Evolutionary conservation across 2,113 vertebrate species (phyloP).

Genomic region (Melanotaenia duboulayi): DNA sequence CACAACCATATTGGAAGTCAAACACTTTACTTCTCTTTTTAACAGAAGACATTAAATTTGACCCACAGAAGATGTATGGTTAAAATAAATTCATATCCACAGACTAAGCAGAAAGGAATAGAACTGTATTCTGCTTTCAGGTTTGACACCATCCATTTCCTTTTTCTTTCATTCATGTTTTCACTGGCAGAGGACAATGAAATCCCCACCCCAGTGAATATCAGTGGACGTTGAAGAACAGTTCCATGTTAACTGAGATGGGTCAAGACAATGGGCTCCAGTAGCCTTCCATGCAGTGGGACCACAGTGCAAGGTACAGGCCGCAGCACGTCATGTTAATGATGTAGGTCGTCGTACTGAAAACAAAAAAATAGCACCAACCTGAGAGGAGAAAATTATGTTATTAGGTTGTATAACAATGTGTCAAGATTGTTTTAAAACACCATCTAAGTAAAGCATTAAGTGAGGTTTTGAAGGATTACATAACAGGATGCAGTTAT

Average conservation of each 20-base stretch:
- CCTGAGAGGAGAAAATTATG: slow-evolving; percentile 17
- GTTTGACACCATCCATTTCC: slow-evolving; percentile 10
- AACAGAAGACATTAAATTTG: slow-evolving; percentile 34
- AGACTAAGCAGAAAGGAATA: slow-evolving; percentile 18
- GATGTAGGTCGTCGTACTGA: slow-evolving; percentile 25
- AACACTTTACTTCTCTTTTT: slow-evolving; percentile 51
- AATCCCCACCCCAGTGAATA: slow-evolving; percentile 15
- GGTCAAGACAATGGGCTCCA: slow-evolving; percentile 30
- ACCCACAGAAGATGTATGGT: slow-evolving; percentile 19
- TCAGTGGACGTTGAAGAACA: slow-evolving; percentile 18
- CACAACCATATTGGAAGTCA: slow-evolving; percentile 22
- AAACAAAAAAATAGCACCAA: not conserved
- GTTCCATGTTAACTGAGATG: slow-evolving; percentile 30
- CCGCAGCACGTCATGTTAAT: slow-evolving; percentile 15
- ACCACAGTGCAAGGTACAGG: not conserved
- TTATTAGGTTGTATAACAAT: not conserved
- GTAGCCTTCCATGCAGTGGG: slow-evolving; percentile 6
- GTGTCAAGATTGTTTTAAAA: not conserved
- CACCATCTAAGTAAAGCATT: not conserved
- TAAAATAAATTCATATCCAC: slow-evolving; percentile 36
- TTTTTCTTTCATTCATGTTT: slow-evolving; percentile 5
- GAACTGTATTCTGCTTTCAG: not conserved
- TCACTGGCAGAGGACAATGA: slow-evolving; percentile 18
- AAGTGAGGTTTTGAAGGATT: too few relatives aligned
- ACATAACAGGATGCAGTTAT: too few relatives aligned